phyloP scores from a whole-genome alignment of 2,888 invertebrate genomes.

The Nebria salina region DNA sequence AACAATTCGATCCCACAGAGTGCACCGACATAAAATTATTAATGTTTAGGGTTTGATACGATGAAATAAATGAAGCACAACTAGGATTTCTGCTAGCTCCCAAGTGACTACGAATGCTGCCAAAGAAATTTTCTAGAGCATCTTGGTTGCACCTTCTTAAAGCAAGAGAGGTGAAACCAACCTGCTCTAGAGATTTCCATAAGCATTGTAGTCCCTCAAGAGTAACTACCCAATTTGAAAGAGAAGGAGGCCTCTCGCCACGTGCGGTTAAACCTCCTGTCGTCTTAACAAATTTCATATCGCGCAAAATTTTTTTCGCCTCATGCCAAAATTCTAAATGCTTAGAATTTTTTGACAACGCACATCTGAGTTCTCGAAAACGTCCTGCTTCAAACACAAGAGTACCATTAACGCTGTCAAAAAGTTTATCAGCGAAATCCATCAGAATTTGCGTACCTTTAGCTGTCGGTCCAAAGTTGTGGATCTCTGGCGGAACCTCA shows the following conservation, averaged over 20 bases:
- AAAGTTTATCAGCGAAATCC: background rate
- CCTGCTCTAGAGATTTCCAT: no score
- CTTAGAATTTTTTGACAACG: background rate
- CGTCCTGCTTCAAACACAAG: no score
- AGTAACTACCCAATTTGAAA: background rate
- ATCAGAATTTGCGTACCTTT: background rate
- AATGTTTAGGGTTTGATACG: background rate
- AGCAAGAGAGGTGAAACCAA: no score
- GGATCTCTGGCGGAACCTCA: background rate
- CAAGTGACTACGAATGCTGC: no score
- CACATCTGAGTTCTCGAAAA: background rate
- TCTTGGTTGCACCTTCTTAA: no score
- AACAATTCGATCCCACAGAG: background rate
- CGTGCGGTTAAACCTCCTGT: background rate
- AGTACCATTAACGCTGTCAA: background rate
- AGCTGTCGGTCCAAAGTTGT: background rate
- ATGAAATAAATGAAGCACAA: no score
- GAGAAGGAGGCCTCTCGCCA: background rate
- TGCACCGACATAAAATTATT: constrained; percentile 2
- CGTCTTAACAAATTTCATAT: constrained; percentile 4
- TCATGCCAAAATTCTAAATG: constrained; percentile 7
- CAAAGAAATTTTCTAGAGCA: no score
- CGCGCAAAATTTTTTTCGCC: background rate
- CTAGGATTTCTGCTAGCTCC: no score
- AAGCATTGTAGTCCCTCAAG: no score